These are phyloP conservation scores for Agriopis aurantiaria DNA, from an alignment of 2,888 invertebrate species.

Conservation along the genomic window DNA sequence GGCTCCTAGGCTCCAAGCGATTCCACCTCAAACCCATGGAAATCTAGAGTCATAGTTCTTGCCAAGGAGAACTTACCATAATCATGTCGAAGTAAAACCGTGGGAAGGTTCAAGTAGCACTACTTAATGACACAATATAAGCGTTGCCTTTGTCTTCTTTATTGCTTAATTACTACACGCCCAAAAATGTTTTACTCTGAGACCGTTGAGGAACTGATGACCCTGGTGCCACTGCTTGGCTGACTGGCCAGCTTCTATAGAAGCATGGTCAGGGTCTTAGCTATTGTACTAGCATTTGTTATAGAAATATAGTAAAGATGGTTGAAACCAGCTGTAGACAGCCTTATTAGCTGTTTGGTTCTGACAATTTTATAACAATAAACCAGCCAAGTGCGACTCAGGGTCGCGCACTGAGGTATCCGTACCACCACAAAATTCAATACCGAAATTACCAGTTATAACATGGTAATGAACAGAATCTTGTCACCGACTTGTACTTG, in stretches of 20 bases:
- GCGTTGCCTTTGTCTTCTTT: constrained; percentile 1
- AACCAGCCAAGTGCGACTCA: no score
- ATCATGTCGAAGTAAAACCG: background rate
- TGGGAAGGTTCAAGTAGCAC: background rate
- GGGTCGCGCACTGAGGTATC: no score
- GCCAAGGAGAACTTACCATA: background rate
- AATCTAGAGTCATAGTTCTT: no score
- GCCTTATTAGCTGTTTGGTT: no score
- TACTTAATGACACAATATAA: background rate
- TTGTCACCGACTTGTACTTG: no score
- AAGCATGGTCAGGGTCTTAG: background rate
- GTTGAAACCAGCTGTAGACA: no score
- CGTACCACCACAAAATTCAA: no score
- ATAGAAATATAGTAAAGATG: background rate
- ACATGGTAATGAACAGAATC: no score
- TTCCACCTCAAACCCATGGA: no score
- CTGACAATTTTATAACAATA: no score
- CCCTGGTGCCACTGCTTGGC: background rate
- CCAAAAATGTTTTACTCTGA: constrained; percentile 1
- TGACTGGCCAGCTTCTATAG: background rate
- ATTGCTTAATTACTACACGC: background rate
- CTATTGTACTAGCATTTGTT: background rate
- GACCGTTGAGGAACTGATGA: background rate
- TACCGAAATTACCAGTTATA: no score
- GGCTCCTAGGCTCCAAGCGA: no score